Evolutionary conservation across 2,797 vertebrate species (phyloP).

Genomic region (Cossypha heuglini): DNA sequence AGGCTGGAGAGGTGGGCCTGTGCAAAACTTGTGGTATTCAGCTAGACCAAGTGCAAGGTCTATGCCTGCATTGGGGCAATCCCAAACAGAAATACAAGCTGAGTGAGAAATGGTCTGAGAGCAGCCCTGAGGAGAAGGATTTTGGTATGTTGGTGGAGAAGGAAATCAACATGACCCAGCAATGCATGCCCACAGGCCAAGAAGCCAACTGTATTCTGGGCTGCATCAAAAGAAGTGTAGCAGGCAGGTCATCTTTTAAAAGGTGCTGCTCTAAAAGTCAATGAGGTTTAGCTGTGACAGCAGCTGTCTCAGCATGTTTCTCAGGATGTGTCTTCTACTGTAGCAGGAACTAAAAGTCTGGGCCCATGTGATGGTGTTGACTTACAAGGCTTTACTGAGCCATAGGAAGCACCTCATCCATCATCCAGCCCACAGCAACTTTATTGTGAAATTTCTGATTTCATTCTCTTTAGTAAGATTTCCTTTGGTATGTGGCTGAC

Average conservation of each 20-base stretch:
- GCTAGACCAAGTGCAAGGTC: background rate
- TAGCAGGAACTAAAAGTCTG: background rate
- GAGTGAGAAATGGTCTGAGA: background rate
- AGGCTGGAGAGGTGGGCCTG: background rate
- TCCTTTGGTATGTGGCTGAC: background rate
- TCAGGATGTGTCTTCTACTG: background rate
- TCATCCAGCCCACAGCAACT: background rate
- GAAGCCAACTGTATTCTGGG: background rate
- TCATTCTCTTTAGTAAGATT: background rate
- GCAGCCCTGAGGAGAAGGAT: background rate
- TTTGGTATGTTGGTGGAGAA: background rate
- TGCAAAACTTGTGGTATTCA: background rate
- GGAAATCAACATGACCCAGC: background rate
- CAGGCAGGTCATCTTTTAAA: background rate
- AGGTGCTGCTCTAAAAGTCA: background rate
- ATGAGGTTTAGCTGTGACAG: background rate
- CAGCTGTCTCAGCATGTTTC: background rate
- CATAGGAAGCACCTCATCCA: background rate
- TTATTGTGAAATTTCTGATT: background rate
- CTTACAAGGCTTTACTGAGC: background rate
- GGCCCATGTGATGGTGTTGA: rapidly evolving
- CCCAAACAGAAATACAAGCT: background rate
- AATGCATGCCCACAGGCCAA: background rate
- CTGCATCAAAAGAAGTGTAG: background rate
- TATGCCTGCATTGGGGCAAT: background rate